Percentiles rank a stretch among this genome's conserved stretches.
phyloP scores from a whole-genome alignment of 2,797 vertebrate genomes.

The Silurus aristotelis region DNA sequence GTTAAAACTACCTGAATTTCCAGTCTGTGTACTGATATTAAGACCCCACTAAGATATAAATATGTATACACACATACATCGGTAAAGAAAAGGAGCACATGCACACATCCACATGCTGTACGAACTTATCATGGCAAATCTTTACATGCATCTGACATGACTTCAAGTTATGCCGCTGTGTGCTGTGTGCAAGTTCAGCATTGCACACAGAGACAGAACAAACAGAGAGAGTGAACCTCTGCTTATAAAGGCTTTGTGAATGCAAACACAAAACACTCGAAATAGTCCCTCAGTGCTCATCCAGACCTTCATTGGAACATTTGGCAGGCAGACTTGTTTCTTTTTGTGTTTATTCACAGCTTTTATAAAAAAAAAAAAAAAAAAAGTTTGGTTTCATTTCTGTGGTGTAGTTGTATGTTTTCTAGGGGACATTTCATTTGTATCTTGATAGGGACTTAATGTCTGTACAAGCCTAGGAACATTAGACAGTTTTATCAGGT shows the following conservation, averaged over 20 bases:
- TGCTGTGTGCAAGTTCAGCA: slow-evolving; percentile 44
- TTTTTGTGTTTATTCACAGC: background rate
- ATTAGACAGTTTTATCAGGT: background rate
- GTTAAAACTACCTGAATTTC: background rate
- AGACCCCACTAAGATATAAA: background rate
- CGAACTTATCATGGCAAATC: slow-evolving; percentile 8
- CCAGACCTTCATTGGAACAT: background rate
- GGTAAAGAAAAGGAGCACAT: background rate
- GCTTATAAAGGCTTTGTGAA: background rate
- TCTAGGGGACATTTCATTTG: background rate
- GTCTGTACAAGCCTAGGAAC: background rate
- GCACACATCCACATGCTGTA: background rate
- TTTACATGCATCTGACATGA: slow-evolving; percentile 46
- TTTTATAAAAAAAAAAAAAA: background rate
- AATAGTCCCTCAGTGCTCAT: background rate
- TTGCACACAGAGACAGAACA: slow-evolving; percentile 39
- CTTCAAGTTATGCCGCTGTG: slow-evolving; percentile 5
- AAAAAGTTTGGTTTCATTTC: background rate
- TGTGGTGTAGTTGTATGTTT: background rate
- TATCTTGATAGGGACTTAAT: background rate
- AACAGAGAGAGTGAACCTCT: slow-evolving; percentile 1
- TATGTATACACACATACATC: background rate
- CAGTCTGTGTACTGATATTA: background rate
- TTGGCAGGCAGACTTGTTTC: background rate
- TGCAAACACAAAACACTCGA: background rate